These are phyloP conservation scores for Drosophila bocki DNA, from an alignment of 1,140 invertebrate genomes.

Conservation along the genomic window DNA sequence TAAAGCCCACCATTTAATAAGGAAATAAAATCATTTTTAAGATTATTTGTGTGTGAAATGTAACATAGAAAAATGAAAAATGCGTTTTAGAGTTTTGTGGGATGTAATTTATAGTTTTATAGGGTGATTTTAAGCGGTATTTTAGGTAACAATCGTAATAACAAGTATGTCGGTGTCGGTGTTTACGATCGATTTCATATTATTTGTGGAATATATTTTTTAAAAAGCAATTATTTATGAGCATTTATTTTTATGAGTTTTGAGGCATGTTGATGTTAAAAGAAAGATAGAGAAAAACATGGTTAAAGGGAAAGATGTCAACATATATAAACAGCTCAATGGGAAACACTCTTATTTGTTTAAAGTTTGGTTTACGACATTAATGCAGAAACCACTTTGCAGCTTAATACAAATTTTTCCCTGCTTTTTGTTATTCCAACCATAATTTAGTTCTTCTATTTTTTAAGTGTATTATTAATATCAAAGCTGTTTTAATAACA, in stretches of 20 bases:
- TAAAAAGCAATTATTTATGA: conserved; percentile 69
- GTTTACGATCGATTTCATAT: conserved; percentile 64
- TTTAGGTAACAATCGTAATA: conserved; percentile 51
- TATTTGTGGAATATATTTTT: conserved; percentile 40
- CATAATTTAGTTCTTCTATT: not conserved
- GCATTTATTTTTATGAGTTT: conserved; percentile 72
- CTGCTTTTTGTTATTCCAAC: not conserved
- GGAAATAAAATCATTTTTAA: not conserved
- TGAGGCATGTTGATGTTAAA: conserved; percentile 64
- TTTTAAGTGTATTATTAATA: not conserved
- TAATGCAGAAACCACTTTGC: not conserved
- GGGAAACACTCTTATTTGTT: not conserved
- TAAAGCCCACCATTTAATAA: conserved; percentile 40
- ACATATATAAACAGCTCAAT: conserved; percentile 2
- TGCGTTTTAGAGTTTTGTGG: conserved; percentile 4
- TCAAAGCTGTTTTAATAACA: not conserved
- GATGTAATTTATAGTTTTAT: conserved; percentile 5
- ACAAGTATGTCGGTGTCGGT: conserved; percentile 52
- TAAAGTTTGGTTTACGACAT: too few species aligned
- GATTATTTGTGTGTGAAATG: conserved; percentile 30
- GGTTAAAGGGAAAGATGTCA: conserved; percentile 26
- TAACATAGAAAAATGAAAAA: conserved; percentile 19
- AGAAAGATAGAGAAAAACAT: conserved; percentile 46
- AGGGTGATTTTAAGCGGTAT: conserved; percentile 27
- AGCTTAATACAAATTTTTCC: not conserved